Evolutionary conservation across 2,113 vertebrate genomes (phyloP).

Genomic region (Chascanopsetta lugubris): DNA sequence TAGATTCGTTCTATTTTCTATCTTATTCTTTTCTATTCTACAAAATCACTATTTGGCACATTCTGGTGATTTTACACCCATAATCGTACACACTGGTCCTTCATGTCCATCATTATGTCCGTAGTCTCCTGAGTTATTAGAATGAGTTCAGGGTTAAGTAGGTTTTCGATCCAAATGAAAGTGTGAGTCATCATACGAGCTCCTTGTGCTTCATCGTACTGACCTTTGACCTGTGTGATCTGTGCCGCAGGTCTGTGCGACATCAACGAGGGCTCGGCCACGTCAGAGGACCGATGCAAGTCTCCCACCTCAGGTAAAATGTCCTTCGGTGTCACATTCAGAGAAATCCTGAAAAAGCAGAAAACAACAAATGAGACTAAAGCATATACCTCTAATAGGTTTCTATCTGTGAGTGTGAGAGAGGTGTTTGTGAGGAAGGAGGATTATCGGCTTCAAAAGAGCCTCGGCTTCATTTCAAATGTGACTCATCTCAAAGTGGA

Average conservation of each 20-base stretch:
- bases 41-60: too few relatives aligned
- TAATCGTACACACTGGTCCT: too few relatives aligned
- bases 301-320: slow-evolving; percentile 97
- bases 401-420: slow-evolving; percentile 3
- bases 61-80: too few relatives aligned
- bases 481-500: slow-evolving; percentile 41
- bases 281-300: slow-evolving; percentile 97
- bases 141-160: too few relatives aligned
- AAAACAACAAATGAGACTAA: slow-evolving; percentile 10
- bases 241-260: slow-evolving; percentile 90
- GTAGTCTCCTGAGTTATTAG: too few relatives aligned
- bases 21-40: too few relatives aligned
- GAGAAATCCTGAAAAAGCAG: background rate
- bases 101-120: too few relatives aligned
- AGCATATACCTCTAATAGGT: background rate
- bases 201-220: too few relatives aligned
- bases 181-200: too few relatives aligned
- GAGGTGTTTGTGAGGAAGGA: background rate
- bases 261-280: slow-evolving; percentile 90
- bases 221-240: slow-evolving; percentile 5
- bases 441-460: slow-evolving; percentile 30
- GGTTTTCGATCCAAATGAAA: too few relatives aligned
- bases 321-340: slow-evolving; percentile 54
- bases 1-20: too few relatives aligned
- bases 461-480: slow-evolving; percentile 28